Percentiles rank a stretch among this genome's conserved stretches.
These are phyloP conservation scores for Falco berigora DNA, from an alignment of 2,797 vertebrate species.

Conservation along the genomic window DNA sequence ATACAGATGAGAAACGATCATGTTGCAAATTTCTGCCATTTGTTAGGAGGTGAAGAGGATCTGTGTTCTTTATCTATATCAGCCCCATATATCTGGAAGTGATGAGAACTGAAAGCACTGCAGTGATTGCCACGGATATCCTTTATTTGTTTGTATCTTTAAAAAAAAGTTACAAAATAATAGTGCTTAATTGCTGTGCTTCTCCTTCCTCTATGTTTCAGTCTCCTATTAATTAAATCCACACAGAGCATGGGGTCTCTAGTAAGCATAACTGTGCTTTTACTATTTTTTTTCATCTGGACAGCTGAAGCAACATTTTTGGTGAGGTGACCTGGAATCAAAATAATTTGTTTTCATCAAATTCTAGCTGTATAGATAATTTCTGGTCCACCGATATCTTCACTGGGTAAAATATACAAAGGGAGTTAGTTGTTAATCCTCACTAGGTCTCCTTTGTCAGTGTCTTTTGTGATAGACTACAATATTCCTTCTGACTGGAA, in stretches of 20 bases:
- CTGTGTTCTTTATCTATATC: neutral
- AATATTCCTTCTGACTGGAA: neutral
- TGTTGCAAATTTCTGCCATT: neutral
- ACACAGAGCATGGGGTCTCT: neutral
- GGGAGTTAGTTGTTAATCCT: neutral
- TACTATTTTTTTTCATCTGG: neutral
- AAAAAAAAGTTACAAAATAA: neutral
- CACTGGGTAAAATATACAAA: neutral
- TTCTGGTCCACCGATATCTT: neutral
- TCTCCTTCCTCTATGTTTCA: neutral
- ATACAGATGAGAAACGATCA: neutral
- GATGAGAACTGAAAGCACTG: neutral
- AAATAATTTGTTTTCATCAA: neutral
- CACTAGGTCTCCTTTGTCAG: neutral
- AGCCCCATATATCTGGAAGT: neutral
- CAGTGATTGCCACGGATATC: neutral
- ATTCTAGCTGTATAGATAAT: neutral
- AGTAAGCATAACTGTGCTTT: neutral
- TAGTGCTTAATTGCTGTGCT: neutral
- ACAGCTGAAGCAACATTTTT: neutral
- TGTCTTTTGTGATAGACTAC: neutral
- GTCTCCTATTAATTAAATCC: neutral
- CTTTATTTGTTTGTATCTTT: neutral
- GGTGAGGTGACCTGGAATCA: neutral
- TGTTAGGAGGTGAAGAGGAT: neutral